A percentile compares a stretch with the other conserved stretches of the same genome.
Evolutionary conservation across 2,113 vertebrate species (phyloP).

Genomic region (Anser brachyrhynchus): DNA sequence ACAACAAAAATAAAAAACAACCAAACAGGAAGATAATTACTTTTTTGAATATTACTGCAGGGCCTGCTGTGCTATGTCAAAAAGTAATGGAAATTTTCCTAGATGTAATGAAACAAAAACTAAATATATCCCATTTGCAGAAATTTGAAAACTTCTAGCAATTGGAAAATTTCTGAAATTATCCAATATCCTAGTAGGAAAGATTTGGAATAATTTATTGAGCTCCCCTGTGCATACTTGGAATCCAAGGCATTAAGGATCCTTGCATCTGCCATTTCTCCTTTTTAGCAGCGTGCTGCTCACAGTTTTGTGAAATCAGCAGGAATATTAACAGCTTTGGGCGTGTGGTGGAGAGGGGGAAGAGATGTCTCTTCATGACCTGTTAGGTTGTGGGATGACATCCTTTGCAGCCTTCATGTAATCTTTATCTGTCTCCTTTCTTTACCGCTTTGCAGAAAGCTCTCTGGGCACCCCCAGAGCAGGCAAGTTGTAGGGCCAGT

Average conservation of each 20-base stretch:
- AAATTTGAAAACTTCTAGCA: neutral
- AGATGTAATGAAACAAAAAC: neutral
- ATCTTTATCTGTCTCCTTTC: slow-evolving; percentile 2
- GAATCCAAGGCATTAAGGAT: neutral
- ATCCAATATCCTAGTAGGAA: neutral
- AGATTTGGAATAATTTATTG: neutral
- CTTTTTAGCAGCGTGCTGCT: neutral
- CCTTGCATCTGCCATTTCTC: neutral
- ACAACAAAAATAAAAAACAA: too few relatives aligned
- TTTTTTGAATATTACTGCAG: neutral
- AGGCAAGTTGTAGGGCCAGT: neutral
- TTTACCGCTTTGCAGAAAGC: neutral
- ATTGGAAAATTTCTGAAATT: neutral
- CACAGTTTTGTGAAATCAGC: neutral
- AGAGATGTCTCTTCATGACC: neutral
- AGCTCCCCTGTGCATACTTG: neutral
- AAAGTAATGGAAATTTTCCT: neutral
- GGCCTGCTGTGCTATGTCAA: neutral
- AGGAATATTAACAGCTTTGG: neutral
- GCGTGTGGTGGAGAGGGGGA: too few relatives aligned
- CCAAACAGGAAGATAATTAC: neutral
- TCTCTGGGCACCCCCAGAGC: neutral
- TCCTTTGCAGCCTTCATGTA: neutral
- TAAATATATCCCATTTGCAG: neutral
- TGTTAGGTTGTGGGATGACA: neutral